Evolutionary conservation across 2,797 vertebrate species (phyloP), one percentile per base, ranked within the genome.

Genomic region (Salmo trutta): DNA sequence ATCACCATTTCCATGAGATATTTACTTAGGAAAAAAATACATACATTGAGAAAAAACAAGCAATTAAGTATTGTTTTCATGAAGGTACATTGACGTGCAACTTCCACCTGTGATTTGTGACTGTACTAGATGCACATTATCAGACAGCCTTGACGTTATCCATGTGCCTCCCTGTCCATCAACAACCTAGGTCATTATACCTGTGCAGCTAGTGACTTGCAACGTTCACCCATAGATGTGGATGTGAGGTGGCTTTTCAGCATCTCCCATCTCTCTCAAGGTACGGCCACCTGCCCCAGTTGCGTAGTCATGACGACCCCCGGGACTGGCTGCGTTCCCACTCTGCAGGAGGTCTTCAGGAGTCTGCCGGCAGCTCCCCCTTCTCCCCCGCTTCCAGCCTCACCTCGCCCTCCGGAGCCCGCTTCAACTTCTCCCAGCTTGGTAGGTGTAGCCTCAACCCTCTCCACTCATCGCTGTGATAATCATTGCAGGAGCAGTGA

Each of bases 251-350:
- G 17, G 36, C 19, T 31, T 51, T 27, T 64, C 24, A 76, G 8
- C 36, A 16, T 64, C 52, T 77, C 19, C 77, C 75, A 67, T 70
- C 81, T 77, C 21, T 88, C 80, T 82, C 36, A 86, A 97, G 96
- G 91, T 96, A 95, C 24, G 86, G 92, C 56, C 95, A 95, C 33
- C 93, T 94, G 71, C 93, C 94, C 51, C 95, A 96, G 70, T 92
- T 95, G 73, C 93, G 94, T 31, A 93, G 88, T 24, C 94, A 95
- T 31, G 96, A 97, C 54, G 95, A 96, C 19, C 90, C 94, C 3
- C 96, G 95, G 80, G 96, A 96, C 87, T 96, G 96, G 96, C 88
- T 96, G 0, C 91, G 95, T 67, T 96, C 95, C n/a, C 95, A 95
- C 75, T 96, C 95, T 16, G 92, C 94, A 1, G 93, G 93, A 59